Base-by-base conservation (phyloP, 2,797 vertebrate genomes). In the Netta rufina region DNA sequence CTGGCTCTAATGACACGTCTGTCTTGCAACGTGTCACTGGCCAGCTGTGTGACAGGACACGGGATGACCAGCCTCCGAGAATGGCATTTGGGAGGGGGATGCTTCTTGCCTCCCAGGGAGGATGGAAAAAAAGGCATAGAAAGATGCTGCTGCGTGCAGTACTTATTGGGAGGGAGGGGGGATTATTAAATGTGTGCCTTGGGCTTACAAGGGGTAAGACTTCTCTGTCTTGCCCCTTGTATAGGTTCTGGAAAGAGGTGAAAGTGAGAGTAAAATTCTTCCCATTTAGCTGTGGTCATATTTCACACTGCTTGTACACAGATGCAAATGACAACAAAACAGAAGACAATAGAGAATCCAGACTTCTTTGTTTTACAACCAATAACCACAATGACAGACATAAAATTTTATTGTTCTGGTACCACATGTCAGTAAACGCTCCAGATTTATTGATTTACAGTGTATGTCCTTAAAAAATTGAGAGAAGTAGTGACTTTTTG, bases 181-280 rank as follows among this genome's bases (percentile, higher is more conserved):
- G 47, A 49, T 7, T 64, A 66, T 39, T 73, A 74, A 67, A 41
- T 4, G 3, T 47, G 83, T 27, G 33, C 38, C 4, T n/a, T 74
- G 33, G 45, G 54, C 75, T 76, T 61, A 33, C 20, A 33, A 54
- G 20, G 58, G n/a, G 30, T 62, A n/a, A 33, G 38, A 82, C 33
- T 84, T 76, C 64, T 45, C n/a, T 84, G 43, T 45, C n/a, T 74
- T 80, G 16, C 38, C 33, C 73, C 36, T 87, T 87, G 69, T 74
- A 57, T 61, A 89, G 51, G 21, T 76, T 93, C 69, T 92, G 39
- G 65, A 64, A 80, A 75, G 17, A 82, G 57, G 41, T 45, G 66
- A 95, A 94, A 96, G 78, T 87, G 92, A 87, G 53, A 95, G 69
- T 93, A 87, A 96, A 93, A 95, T 87, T 92, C 81, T 28, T 96